Conservation (phyloP, 2,888 invertebrate genomes). For the Automeris io region DNA sequence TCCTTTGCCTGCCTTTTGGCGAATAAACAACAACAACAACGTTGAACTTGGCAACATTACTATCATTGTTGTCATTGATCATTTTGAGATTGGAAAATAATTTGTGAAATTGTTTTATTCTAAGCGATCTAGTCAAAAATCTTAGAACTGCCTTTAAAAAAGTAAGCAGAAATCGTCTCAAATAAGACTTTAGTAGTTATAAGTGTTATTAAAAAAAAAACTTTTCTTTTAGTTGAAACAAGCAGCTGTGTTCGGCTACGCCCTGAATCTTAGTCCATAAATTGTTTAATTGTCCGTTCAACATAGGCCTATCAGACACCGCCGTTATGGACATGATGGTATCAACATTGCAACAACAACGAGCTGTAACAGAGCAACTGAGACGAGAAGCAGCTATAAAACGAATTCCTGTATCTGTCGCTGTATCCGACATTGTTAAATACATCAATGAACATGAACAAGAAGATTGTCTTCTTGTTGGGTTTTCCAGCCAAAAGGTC, state of each 20-base stretch:
- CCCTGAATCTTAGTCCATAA: conserved; percentile 52
- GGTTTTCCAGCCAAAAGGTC: conserved; percentile 95
- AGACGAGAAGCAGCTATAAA: conserved; percentile 93
- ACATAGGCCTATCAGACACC: conserved; percentile 92
- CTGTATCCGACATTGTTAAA: conserved; percentile 94
- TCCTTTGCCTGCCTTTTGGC: no score
- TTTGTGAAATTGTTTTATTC: background rate
- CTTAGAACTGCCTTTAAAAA: background rate
- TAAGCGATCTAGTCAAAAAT: background rate
- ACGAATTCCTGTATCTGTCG: conserved; percentile 90
- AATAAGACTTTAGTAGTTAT: background rate
- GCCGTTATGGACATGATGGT: conserved; percentile 96
- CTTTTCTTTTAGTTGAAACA: conserved; percentile 24
- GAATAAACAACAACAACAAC: no score
- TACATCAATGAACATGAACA: conserved; percentile 93
- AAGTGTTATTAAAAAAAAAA: background rate
- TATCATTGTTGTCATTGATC: no score
- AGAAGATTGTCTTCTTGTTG: conserved; percentile 94
- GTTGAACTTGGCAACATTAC: no score
- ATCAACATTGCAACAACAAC: conserved; percentile 95
- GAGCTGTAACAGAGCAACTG: conserved; percentile 94
- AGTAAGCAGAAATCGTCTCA: background rate
- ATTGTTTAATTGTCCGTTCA: conserved; percentile 69
- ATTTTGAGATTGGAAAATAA: no score
- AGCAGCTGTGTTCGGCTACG: conserved; percentile 48